Conservation (phyloP, 2,888 invertebrate genomes). For the Antheraea yamamai region DNA sequence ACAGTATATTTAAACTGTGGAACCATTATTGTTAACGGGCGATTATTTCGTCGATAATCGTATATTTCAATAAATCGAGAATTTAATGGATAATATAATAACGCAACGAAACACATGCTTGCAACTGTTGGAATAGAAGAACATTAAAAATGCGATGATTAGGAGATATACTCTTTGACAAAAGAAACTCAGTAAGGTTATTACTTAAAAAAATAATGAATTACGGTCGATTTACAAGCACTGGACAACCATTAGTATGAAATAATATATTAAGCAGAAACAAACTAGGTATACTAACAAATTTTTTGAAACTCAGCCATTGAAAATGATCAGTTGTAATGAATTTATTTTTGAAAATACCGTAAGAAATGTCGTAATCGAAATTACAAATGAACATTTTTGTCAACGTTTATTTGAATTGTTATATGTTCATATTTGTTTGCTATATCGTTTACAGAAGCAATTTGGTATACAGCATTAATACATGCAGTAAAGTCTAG, state of each 20-base stretch:
- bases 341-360: background rate
- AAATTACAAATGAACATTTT: background rate
- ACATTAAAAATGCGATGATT: too few relatives aligned
- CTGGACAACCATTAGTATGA: background rate
- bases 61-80: too few relatives aligned
- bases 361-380: background rate
- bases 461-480: background rate
- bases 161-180: too few relatives aligned
- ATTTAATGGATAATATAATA: too few relatives aligned
- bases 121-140: too few relatives aligned
- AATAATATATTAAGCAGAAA: background rate
- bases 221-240: background rate
- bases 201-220: too few relatives aligned
- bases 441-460: background rate
- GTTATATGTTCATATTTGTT: background rate
- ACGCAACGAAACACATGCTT: too few relatives aligned
- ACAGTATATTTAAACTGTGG: too few relatives aligned
- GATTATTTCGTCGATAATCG: too few relatives aligned
- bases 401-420: background rate
- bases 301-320: background rate
- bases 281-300: background rate
- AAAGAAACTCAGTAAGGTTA: too few relatives aligned
- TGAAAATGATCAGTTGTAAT: background rate
- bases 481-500: background rate
- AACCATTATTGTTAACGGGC: too few relatives aligned